Evolutionary conservation across 2,113 vertebrate species (phyloP).

Genomic region (Bettongia penicillata): DNA sequence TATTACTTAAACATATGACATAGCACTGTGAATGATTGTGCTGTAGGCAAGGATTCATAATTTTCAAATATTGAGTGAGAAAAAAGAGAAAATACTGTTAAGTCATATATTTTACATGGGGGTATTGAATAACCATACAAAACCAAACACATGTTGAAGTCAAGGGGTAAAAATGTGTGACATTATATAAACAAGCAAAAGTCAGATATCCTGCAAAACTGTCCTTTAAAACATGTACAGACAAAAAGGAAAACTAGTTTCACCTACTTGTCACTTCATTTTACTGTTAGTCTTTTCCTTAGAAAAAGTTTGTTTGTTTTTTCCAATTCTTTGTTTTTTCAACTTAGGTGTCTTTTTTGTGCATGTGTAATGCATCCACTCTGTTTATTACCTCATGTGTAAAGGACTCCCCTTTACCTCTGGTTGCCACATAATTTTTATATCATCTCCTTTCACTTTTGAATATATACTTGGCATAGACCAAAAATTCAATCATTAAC

Average conservation of each 20-base stretch:
- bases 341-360: constrained; percentile 31
- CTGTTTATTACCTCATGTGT: constrained; percentile 73
- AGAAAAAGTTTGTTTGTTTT: constrained; percentile 38
- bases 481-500: constrained; percentile 32
- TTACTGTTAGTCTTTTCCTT: constrained; percentile 34
- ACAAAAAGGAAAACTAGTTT: constrained; percentile 5
- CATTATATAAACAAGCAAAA: constrained; percentile 60
- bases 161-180: constrained; percentile 30
- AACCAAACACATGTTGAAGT: constrained; percentile 59
- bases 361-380: constrained; percentile 68
- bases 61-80: constrained; percentile 54
- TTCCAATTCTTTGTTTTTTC: neutral
- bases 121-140: constrained; percentile 56
- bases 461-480: constrained; percentile 29
- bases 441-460: constrained; percentile 71
- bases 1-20: constrained; percentile 76
- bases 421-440: constrained; percentile 67
- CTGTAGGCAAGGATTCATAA: constrained; percentile 59
- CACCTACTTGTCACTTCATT: constrained; percentile 31
- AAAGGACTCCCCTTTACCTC: constrained; percentile 62
- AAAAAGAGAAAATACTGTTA: constrained; percentile 47
- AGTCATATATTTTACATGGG: constrained; percentile 23
- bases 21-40: neutral
- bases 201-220: neutral
- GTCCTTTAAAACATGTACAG: constrained; percentile 45